These are phyloP conservation scores for Cottus gobio DNA, from an alignment of 2,113 vertebrate genomes.

Conservation along the genomic window DNA sequence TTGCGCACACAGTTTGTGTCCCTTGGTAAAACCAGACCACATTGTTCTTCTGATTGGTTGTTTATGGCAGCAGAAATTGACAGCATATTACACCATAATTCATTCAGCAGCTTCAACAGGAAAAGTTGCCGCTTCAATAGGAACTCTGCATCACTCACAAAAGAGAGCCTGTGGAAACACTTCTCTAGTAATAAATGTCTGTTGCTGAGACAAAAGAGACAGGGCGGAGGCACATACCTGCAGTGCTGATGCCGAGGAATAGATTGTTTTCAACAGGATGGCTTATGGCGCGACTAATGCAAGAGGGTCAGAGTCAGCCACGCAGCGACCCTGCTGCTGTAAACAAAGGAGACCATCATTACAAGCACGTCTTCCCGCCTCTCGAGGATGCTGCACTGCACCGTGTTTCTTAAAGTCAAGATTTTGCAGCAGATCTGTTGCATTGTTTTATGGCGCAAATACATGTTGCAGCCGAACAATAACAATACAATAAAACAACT, in stretches of 20 bases:
- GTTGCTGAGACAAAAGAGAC: neutral
- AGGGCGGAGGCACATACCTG: slow-evolving; percentile 13
- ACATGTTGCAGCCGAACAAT: neutral
- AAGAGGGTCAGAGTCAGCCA: slow-evolving; percentile 12
- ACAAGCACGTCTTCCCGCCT: too few species aligned
- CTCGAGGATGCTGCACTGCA: too few species aligned
- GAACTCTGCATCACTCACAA: too few species aligned
- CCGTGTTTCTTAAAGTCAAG: neutral
- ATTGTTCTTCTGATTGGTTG: neutral
- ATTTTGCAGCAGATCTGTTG: neutral
- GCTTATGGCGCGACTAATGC: slow-evolving; percentile 41
- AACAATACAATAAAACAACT: neutral
- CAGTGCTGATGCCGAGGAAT: slow-evolving; percentile 35
- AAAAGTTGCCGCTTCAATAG: neutral
- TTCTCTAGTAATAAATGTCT: neutral
- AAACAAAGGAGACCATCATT: too few species aligned
- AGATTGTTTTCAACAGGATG: slow-evolving; percentile 45
- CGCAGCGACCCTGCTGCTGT: neutral
- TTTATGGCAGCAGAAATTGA: neutral
- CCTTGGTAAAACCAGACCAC: neutral
- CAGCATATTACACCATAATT: neutral
- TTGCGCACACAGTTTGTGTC: neutral
- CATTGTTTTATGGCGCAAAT: neutral
- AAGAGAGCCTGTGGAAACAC: too few species aligned
- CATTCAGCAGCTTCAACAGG: neutral